These are phyloP conservation scores for Bilobella aurantiaca DNA, from an alignment of 1,140 invertebrate genomes.

Conservation along the genomic window DNA sequence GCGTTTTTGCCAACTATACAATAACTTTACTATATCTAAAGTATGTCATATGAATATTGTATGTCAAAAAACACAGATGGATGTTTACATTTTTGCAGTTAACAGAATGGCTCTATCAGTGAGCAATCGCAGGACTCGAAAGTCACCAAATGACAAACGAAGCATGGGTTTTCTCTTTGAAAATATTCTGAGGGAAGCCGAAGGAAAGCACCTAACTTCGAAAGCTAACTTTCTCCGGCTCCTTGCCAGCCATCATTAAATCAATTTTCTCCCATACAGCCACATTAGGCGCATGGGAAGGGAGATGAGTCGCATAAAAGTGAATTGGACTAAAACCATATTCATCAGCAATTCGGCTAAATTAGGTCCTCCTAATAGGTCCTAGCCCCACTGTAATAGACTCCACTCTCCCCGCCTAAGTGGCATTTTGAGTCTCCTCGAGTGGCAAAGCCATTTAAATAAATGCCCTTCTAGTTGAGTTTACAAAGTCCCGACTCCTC, in stretches of 20 bases:
- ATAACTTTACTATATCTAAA: too few relatives aligned
- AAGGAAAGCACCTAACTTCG: background rate
- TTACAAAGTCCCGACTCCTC: background rate
- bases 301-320: too few relatives aligned
- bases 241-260: background rate
- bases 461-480: slow-evolving; percentile 4
- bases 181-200: background rate
- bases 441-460: background rate
- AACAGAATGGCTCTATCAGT: too few relatives aligned
- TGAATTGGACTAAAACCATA: too few relatives aligned
- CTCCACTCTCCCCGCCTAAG: too few relatives aligned
- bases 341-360: slow-evolving; percentile 1
- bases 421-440: background rate
- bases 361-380: too few relatives aligned
- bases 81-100: too few relatives aligned
- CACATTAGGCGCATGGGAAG: background rate
- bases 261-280: background rate
- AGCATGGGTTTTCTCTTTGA: background rate
- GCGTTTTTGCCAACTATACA: too few relatives aligned
- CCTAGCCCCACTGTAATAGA: too few relatives aligned
- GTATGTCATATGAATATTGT: too few relatives aligned
- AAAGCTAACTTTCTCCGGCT: background rate
- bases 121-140: too few relatives aligned
- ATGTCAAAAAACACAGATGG: too few relatives aligned
- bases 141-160: background rate